These are phyloP conservation scores for Mya arenaria DNA, from an alignment of 1,140 invertebrate genomes.

Conservation along the genomic window DNA sequence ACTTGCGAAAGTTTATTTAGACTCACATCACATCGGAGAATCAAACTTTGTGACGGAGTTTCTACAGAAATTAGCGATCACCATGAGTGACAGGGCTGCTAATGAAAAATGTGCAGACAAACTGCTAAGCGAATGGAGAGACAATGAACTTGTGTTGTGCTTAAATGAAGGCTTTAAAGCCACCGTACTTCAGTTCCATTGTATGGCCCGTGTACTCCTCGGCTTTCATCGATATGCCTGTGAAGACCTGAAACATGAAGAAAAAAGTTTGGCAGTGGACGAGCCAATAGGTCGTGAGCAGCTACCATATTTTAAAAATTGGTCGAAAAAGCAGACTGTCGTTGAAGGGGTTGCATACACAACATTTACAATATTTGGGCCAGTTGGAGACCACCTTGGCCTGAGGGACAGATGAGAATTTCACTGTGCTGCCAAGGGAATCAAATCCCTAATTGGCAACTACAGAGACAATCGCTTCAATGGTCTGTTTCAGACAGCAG, in stretches of 20 bases:
- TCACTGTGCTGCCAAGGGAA: constrained; percentile 1
- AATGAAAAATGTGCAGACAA: constrained; percentile 29
- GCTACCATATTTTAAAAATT: neutral
- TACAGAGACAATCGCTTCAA: constrained; percentile 45
- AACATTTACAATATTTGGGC: constrained; percentile 17
- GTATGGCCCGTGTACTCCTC: constrained; percentile 32
- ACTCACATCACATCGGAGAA: neutral
- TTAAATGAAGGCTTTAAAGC: neutral
- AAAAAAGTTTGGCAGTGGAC: neutral
- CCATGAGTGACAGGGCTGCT: constrained; percentile 26
- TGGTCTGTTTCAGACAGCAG: constrained; percentile 30
- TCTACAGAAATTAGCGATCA: constrained; percentile 6
- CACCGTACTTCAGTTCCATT: constrained; percentile 26
- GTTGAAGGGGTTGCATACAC: neutral
- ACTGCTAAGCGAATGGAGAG: constrained; percentile 28
- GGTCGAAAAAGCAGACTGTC: constrained; percentile 5
- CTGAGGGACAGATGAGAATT: constrained; percentile 15
- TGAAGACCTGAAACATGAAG: neutral
- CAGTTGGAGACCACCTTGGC: constrained; percentile 28
- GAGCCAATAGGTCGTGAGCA: constrained; percentile 25
- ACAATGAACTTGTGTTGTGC: neutral
- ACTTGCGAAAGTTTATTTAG: constrained; percentile 9
- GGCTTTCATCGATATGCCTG: constrained; percentile 15
- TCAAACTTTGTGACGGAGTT: neutral
- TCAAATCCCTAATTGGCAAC: constrained; percentile 41